Percentiles rank a stretch among this genome's conserved stretches.
Evolutionary conservation across 2,888 invertebrate species (phyloP).

Genomic region (Geotrupes spiniger): DNA sequence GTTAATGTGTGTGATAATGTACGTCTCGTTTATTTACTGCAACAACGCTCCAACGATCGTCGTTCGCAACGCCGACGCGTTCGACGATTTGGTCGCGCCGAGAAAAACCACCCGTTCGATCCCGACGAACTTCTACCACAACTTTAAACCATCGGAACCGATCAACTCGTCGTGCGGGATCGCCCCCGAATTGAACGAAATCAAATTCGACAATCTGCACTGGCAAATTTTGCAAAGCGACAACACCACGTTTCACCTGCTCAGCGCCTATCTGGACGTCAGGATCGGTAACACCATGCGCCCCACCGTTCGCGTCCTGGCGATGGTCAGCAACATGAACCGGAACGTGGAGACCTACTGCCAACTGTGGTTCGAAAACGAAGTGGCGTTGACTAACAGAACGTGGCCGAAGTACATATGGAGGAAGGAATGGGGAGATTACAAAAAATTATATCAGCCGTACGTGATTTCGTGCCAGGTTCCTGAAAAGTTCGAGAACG

Average conservation of each 20-base stretch:
- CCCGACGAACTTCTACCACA: conserved; percentile 58
- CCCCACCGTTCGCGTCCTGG: conserved; percentile 76
- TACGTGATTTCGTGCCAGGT: conserved; percentile 82
- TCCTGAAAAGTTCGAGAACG: conserved; percentile 65
- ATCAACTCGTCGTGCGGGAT: conserved; percentile 75
- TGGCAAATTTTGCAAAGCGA: conserved; percentile 83
- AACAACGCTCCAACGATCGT: no score
- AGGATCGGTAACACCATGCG: conserved; percentile 74
- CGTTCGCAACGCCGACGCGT: no score
- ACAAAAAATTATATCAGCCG: conserved; percentile 82
- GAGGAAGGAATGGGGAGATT: conserved; percentile 95
- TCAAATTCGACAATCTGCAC: conserved; percentile 90
- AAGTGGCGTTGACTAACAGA: conserved; percentile 76
- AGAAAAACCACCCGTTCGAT: no score
- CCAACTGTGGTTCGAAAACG: conserved; percentile 85
- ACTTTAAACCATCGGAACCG: conserved; percentile 69
- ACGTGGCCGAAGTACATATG: conserved; percentile 91
- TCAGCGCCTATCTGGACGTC: conserved; percentile 85
- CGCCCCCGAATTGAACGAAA: conserved; percentile 83
- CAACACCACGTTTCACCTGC: conserved; percentile 84
- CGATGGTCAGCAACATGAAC: no score
- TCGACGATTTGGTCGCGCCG: no score
- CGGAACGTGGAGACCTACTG: conserved; percentile 80
- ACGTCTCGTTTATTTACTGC: no score
- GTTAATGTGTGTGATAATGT: no score